Percentiles rank a stretch among this genome's conserved stretches.
Evolutionary conservation across 1,140 invertebrate species (phyloP).

Genomic region (Zaprionus inermis): DNA sequence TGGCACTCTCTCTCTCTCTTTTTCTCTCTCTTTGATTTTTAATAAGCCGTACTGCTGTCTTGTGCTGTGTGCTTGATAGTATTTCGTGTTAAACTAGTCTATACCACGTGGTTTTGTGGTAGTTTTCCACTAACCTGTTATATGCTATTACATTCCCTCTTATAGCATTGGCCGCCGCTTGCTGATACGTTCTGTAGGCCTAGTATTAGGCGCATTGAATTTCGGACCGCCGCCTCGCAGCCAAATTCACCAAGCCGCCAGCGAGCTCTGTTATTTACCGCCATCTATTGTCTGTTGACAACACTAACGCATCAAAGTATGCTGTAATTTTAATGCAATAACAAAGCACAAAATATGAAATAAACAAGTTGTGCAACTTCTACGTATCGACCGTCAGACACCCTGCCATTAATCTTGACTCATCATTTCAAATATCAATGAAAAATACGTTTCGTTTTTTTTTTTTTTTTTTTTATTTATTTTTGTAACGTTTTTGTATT

Average conservation of each 20-base stretch:
- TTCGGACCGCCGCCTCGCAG: no score
- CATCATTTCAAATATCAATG: neutral
- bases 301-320: neutral
- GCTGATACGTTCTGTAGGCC: neutral
- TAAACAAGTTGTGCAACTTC: neutral
- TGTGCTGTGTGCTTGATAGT: neutral
- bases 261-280: neutral
- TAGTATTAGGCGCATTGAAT: no score
- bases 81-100: constrained; percentile 1
- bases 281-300: neutral
- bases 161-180: neutral
- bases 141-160: neutral
- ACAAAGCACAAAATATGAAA: neutral
- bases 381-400: neutral
- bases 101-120: neutral
- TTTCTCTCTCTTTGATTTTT: neutral
- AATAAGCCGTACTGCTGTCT: neutral
- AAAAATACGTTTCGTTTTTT: neutral
- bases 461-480: constrained; percentile 52
- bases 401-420: neutral
- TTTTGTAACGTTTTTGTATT: constrained; percentile 71
- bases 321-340: neutral
- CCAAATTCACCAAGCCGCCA: no score
- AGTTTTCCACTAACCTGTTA: neutral
- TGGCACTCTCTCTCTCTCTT: neutral